These are phyloP conservation scores for Amphipyra tragopoginis DNA, from an alignment of 2,888 invertebrate genomes.

Conservation along the genomic window DNA sequence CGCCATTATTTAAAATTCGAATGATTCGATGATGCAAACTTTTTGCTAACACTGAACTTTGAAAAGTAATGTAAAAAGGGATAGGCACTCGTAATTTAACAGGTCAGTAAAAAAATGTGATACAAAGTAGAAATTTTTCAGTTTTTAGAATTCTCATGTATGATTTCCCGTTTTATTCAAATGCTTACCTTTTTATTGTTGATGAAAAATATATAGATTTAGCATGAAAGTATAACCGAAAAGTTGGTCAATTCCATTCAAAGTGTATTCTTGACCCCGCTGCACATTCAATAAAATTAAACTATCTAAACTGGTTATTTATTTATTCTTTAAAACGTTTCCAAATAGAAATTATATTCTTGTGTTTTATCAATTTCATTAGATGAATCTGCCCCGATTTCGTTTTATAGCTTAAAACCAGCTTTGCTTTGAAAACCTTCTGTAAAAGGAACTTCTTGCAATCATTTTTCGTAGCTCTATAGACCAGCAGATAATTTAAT, in stretches of 20 bases:
- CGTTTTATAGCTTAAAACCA: not conserved
- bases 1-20: conserved; percentile 42
- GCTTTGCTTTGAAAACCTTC: no score
- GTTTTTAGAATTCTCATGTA: not conserved
- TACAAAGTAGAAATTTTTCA: conserved; percentile 6
- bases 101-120: not conserved
- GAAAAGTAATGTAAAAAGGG: conserved; percentile 12
- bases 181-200: not conserved
- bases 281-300: conserved; percentile 34
- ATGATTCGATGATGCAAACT: conserved; percentile 23
- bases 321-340: conserved; percentile 18
- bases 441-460: no score
- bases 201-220: not conserved
- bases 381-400: not conserved
- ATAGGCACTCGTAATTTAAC: not conserved
- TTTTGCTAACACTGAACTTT: conserved; percentile 23
- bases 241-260: conserved; percentile 38
- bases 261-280: conserved; percentile 33
- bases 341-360: conserved; percentile 15
- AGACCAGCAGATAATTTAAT: not conserved
- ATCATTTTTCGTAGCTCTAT: not conserved
- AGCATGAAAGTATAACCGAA: conserved; percentile 12
- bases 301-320: conserved; percentile 36
- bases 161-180: conserved; percentile 4
- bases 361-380: conserved; percentile 9